Conservation (phyloP, 2,888 invertebrate species). For the Arge pagana region DNA sequence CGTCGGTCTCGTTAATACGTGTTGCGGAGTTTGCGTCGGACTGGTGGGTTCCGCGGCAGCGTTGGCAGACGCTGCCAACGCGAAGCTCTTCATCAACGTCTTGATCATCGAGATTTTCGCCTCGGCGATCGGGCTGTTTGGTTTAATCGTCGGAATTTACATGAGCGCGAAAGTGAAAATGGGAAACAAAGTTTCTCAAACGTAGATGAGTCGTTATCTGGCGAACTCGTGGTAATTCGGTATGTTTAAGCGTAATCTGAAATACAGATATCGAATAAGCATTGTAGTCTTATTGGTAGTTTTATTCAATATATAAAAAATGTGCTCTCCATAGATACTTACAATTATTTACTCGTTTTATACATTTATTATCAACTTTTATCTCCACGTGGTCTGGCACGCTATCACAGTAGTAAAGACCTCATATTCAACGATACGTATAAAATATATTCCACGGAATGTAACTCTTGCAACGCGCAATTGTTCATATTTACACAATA, state of each 20-base stretch:
- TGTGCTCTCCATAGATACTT: too few species aligned
- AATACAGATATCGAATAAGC: background rate
- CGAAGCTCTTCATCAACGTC: constrained; percentile 95
- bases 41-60: constrained; percentile 98
- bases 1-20: constrained; percentile 95
- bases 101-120: constrained; percentile 99
- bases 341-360: too few species aligned
- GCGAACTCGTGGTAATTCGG: background rate
- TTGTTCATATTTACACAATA: too few species aligned
- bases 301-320: background rate
- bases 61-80: constrained; percentile 95
- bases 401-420: too few species aligned
- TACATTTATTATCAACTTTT: too few species aligned
- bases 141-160: constrained; percentile 96
- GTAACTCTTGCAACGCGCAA: too few species aligned
- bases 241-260: background rate
- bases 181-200: too few species aligned
- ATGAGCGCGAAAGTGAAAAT: too few species aligned
- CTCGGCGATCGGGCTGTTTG: constrained; percentile 98
- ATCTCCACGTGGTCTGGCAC: too few species aligned
- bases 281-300: background rate
- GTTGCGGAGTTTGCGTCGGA: constrained; percentile 96
- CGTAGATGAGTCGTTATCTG: too few species aligned
- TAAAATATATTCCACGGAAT: too few species aligned
- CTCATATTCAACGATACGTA: too few species aligned